Base-by-base conservation (phyloP, 1,140 invertebrate genomes). In the Conus betulinus region DNA sequence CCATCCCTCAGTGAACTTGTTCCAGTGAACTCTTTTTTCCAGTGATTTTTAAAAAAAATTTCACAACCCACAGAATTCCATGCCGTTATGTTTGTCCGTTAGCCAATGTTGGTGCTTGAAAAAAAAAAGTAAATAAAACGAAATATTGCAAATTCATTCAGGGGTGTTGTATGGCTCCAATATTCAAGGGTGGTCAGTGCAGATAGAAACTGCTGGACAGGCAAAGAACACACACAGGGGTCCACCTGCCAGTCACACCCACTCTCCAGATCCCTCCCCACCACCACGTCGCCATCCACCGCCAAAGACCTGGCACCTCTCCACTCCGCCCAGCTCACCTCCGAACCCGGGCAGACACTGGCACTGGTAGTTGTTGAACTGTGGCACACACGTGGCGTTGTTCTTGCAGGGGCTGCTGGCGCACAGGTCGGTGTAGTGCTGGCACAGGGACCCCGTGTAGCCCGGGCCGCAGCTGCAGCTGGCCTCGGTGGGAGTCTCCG, bases 291-390 rank as follows among this genome's bases (percentile, higher is more conserved):
- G 8, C 57, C 8, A 8, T 15, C 57, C 57, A 60, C 57, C 57
- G 8, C 57, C 15, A 11, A 11, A 8, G 8, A 0, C 57, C 57
- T 15, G 8, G 15, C 57, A 60, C 27, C 67, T 7, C 17, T 13
- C 39, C 63, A 60, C 63, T 8, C 17, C 5, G 1, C 52, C n/a
- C 51, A 0, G 15, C 53, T 67, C 84, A 60, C 99, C 99, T 83
- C 97, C 97, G 95, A 97, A 98, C 87, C 99, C 98, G 88, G 96
- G 97, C 23, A 97, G 96, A 96, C 99, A 99, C 95, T 97, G 97
- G 96, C 99, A 99, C 51, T 97, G 96, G 95, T 99, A 99, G 94
- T 98, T 97, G 94, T 98, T 98, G 91, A 98, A 97, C 74, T 97
- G 97, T 95, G 99, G 98, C 89, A 98, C 96, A 89, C 98, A 99